Evolutionary conservation across 2,113 vertebrate genomes (phyloP).

Genomic region (Macquaria ambigua): DNA sequence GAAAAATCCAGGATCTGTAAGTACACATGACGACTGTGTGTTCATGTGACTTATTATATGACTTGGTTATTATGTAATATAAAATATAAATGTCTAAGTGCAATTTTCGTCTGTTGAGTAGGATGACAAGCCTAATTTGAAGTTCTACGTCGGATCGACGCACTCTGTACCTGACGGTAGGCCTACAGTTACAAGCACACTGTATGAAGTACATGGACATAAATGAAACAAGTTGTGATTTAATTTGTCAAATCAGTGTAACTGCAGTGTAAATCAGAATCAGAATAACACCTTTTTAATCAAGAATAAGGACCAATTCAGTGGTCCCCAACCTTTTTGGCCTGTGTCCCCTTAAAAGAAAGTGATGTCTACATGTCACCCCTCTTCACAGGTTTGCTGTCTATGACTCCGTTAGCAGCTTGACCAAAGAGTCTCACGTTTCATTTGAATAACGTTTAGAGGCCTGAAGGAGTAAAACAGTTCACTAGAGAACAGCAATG

Average conservation of each 20-base stretch:
- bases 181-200: not conserved
- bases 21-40: not conserved
- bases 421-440: not conserved
- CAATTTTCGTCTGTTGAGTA: slow-evolving; percentile 2
- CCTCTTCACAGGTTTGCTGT: not conserved
- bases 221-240: not conserved
- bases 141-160: slow-evolving; percentile 88
- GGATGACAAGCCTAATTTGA: slow-evolving; percentile 84
- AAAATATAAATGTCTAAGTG: not conserved
- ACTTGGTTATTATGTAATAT: not conserved
- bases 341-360: not conserved
- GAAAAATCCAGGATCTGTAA: not conserved
- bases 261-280: not conserved
- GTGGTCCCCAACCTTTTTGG: not conserved
- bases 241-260: not conserved
- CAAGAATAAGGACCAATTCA: not conserved
- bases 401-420: not conserved
- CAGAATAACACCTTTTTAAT: not conserved
- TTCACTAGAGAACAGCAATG: not conserved
- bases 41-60: not conserved
- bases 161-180: slow-evolving; percentile 84
- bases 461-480: not conserved
- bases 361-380: not conserved
- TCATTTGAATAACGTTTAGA: not conserved
- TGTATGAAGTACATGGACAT: not conserved